These are phyloP conservation scores for Laspeyria flexula DNA, from an alignment of 2,888 invertebrate species.

Conservation along the genomic window DNA sequence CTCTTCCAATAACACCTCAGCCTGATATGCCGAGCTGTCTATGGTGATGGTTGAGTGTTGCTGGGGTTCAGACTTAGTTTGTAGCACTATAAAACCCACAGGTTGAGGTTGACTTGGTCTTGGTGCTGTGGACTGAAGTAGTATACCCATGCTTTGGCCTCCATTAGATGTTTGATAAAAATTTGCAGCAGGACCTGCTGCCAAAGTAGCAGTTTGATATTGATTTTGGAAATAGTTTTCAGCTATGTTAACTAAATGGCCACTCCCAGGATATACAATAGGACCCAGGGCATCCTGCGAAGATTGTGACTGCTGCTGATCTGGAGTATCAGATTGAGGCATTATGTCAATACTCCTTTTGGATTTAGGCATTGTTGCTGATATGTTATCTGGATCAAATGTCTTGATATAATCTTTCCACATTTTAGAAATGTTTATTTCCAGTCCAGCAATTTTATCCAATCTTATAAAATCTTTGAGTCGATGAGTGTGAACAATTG, in stretches of 20 bases:
- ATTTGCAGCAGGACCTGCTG: constrained; percentile 67
- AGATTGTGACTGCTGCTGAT: constrained; percentile 48
- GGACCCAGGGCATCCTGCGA: constrained; percentile 69
- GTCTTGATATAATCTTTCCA: constrained; percentile 86
- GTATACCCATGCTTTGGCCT: constrained; percentile 75
- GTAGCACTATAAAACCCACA: constrained; percentile 76
- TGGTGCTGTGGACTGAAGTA: constrained; percentile 71
- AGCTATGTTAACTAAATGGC: constrained; percentile 79
- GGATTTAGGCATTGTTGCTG: constrained; percentile 80
- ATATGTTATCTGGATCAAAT: constrained; percentile 83
- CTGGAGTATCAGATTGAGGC: constrained; percentile 54
- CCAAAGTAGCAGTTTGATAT: constrained; percentile 72
- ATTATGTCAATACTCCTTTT: constrained; percentile 70
- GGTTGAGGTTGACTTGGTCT: constrained; percentile 62
- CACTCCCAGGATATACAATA: constrained; percentile 76
- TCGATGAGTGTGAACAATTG: constrained; percentile 82
- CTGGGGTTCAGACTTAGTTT: constrained; percentile 74
- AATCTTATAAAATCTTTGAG: constrained; percentile 83
- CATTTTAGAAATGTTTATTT: constrained; percentile 86
- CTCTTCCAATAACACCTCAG: constrained; percentile 51
- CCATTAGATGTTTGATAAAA: constrained; percentile 79
- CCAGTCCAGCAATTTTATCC: constrained; percentile 84
- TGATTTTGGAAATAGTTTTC: constrained; percentile 84
- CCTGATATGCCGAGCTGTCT: constrained; percentile 58
- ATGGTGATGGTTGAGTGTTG: constrained; percentile 66